Base-by-base conservation (phyloP, 2,113 vertebrate genomes). In the Seriola dumerili region DNA sequence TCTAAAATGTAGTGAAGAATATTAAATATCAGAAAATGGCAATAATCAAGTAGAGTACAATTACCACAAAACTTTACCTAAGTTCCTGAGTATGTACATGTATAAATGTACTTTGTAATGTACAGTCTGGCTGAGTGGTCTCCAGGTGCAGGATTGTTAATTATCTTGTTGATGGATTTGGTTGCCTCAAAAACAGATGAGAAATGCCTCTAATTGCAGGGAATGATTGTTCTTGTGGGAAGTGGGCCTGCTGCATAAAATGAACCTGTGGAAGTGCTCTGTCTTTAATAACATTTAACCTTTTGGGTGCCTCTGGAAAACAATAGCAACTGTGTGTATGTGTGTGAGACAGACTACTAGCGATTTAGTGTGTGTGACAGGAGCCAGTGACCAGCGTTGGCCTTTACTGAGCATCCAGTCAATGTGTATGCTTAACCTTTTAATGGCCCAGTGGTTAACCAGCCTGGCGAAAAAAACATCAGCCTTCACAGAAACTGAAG, bases 361-460 rank as follows among this genome's bases (percentile, higher is more conserved):
- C 66, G 42, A 32, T 10, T 68, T n/a, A 79, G 67, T 65, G 61
- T 59, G 50, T 71, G 87, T 67, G 91, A 91, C 87, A 88, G 67
- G 36, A 88, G 85, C 58, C 63, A 80, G 62, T 79, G 71, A 89
- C 81, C 86, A 85, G 75, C 2, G 50, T 71, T 74, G 66, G 69
- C 64, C 72, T 8, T 69, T 29, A 38, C 72, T 78, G 62, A 85
- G 46, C 72, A 38, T 72, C 57, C 58, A 61, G 86, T 93, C 89
- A 88, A 84, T 89, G 82, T 59, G 76, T 76, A 72, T 72, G 46
- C 19, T 85, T 89, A 78, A 85, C 82, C 88, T 79, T 72, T 66
- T 74, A 81, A 85, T 76, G 69, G 72, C 13, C 75, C 50, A n/a
- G 66, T 52, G 77, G 75, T 64, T 59, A 75, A 73, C 66, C 86